phyloP scores from a whole-genome alignment of 2,797 vertebrate species.

The Squalus acanthias region DNA sequence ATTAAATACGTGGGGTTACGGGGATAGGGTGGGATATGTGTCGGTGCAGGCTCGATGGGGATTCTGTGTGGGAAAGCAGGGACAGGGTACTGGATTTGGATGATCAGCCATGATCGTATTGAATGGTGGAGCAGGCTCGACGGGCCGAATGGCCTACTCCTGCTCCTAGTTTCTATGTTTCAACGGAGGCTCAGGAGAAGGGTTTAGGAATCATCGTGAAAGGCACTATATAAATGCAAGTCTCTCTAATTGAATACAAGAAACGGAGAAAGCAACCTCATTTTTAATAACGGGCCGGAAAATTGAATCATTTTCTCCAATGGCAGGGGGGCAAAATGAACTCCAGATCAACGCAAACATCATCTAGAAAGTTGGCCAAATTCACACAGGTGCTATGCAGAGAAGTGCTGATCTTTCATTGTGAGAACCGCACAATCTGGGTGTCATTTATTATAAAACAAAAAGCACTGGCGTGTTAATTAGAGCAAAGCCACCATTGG shows the following conservation, averaged over 20 bases:
- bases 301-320: background rate
- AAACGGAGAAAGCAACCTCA: background rate
- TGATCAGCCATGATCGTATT: no score
- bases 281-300: background rate
- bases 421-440: background rate
- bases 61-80: no score
- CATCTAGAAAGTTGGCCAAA: background rate
- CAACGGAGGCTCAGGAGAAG: background rate
- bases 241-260: background rate
- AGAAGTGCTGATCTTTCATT: background rate
- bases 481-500: no score
- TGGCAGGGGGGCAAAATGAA: background rate
- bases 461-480: no score
- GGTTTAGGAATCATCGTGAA: background rate
- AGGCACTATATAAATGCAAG: background rate
- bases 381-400: background rate
- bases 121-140: no score
- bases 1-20: no score
- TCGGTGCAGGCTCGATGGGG: no score
- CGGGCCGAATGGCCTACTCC: no score
- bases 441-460: no score
- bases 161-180: no score
- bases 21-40: no score
- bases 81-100: no score
- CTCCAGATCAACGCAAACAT: background rate